Conservation (phyloP, 2,888 invertebrate genomes). For the Oasisia sp. region DNA sequence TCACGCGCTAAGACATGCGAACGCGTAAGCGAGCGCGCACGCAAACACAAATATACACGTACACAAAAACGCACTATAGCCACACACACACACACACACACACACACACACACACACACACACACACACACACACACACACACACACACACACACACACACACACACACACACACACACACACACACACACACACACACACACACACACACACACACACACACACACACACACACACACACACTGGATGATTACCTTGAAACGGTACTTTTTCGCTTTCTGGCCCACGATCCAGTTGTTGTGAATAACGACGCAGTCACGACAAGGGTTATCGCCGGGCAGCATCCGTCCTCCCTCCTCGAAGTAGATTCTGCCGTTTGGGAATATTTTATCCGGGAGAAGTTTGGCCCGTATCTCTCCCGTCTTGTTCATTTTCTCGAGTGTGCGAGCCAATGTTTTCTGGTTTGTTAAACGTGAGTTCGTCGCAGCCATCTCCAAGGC, state of each 20-base stretch:
- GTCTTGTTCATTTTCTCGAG: slow-evolving; percentile 29
- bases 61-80: too few relatives aligned
- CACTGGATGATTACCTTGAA: slow-evolving; percentile 9
- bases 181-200: not conserved
- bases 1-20: too few relatives aligned
- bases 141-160: too few relatives aligned
- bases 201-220: not conserved
- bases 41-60: too few relatives aligned
- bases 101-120: too few relatives aligned
- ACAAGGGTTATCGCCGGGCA: slow-evolving; percentile 31
- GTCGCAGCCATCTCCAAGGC: slow-evolving; percentile 24
- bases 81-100: too few relatives aligned
- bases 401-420: too few relatives aligned
- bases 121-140: too few relatives aligned
- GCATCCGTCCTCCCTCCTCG: slow-evolving; percentile 28
- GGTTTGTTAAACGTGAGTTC: slow-evolving; percentile 28
- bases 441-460: slow-evolving; percentile 30
- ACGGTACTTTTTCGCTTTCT: slow-evolving; percentile 29
- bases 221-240: not conserved
- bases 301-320: slow-evolving; percentile 32
- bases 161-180: too few relatives aligned
- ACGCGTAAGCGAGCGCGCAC: too few relatives aligned
- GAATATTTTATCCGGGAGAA: not conserved
- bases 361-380: slow-evolving; percentile 28
- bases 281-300: slow-evolving; percentile 32